Conservation (phyloP, 2,888 invertebrate genomes). For the Ichneumoninae sp. region DNA sequence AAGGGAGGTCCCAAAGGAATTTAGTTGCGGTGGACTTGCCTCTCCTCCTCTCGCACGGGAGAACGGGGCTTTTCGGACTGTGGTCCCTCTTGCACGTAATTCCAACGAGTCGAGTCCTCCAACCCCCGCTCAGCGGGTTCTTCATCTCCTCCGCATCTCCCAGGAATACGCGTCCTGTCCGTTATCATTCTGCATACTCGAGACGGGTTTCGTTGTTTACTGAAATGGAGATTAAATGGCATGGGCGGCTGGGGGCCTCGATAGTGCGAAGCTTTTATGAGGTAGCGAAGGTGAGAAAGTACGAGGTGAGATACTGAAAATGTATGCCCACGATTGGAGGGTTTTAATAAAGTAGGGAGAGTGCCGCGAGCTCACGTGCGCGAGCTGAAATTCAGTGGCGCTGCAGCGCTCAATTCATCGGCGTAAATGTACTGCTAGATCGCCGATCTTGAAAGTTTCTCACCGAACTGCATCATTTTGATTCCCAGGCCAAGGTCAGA, state of each 20-base stretch:
- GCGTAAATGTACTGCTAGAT: too few species aligned
- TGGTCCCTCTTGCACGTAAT: slow-evolving; percentile 21
- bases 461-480: too few species aligned
- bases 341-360: neutral
- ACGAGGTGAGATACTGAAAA: neutral
- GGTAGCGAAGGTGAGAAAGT: neutral
- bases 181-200: slow-evolving; percentile 26
- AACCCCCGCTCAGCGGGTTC: slow-evolving; percentile 2
- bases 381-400: too few species aligned
- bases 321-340: neutral
- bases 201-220: slow-evolving; percentile 9
- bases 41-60: slow-evolving; percentile 3
- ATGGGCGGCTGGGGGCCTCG: neutral
- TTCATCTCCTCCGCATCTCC: slow-evolving; percentile 17
- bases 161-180: slow-evolving; percentile 8
- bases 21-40: slow-evolving; percentile 48
- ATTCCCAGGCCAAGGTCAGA: too few species aligned
- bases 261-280: neutral
- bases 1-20: slow-evolving; percentile 69
- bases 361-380: too few species aligned
- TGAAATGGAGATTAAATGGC: slow-evolving; percentile 8
- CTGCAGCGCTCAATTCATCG: too few species aligned
- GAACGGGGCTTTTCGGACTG: slow-evolving; percentile 20
- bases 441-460: too few species aligned
- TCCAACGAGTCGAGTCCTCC: neutral